These are phyloP conservation scores for Euborellia annulipes DNA, from an alignment of 1,140 invertebrate species.

Conservation along the genomic window DNA sequence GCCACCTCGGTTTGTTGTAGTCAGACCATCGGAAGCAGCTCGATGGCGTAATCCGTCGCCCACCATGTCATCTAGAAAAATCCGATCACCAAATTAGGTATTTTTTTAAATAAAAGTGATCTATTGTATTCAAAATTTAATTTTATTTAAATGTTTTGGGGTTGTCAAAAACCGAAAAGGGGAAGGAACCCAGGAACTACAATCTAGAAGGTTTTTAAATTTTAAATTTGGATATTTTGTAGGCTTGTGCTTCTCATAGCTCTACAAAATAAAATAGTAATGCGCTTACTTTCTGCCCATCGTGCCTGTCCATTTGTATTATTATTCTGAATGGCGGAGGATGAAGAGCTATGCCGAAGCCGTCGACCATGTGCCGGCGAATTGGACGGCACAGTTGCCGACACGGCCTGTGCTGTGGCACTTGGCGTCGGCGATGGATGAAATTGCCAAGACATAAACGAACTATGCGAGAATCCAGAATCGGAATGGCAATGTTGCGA, in stretches of 20 bases:
- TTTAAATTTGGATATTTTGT: too few relatives aligned
- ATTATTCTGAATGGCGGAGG: constrained; percentile 6
- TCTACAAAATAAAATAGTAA: too few relatives aligned
- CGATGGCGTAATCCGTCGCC: not conserved
- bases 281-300: not conserved
- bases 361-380: too few relatives aligned
- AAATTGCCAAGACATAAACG: constrained; percentile 43
- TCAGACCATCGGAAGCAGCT: not conserved
- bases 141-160: too few relatives aligned
- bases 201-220: too few relatives aligned
- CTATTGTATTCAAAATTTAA: too few relatives aligned
- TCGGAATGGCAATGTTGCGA: constrained; percentile 25
- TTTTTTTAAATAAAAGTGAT: too few relatives aligned
- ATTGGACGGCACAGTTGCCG: constrained; percentile 1
- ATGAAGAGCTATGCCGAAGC: not conserved
- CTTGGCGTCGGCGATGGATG: constrained; percentile 28
- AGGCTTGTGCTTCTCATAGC: too few relatives aligned
- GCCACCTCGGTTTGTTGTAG: not conserved
- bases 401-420: constrained; percentile 8
- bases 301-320: not conserved
- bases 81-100: too few relatives aligned
- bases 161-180: too few relatives aligned
- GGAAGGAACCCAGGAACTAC: too few relatives aligned
- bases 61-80: not conserved
- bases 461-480: constrained; percentile 36